Conservation (phyloP, 2,797 vertebrate species). For the Brachymystax lenok region DNA sequence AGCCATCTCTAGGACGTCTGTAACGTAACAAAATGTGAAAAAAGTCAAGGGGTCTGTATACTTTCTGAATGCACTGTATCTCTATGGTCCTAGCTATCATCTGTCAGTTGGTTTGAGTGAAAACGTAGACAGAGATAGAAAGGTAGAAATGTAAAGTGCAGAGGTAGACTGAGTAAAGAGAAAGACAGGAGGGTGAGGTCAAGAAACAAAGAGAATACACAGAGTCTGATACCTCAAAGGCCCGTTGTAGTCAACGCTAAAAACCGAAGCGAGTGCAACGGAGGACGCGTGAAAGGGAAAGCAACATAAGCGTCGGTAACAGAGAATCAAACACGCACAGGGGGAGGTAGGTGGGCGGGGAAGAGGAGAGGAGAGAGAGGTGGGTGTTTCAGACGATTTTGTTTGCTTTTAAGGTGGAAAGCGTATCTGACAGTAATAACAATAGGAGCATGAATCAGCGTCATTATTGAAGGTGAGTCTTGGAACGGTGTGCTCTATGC, state of each 20-base stretch:
- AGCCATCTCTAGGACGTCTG: too few relatives aligned
- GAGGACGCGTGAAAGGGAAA: not conserved
- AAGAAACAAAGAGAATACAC: too few relatives aligned
- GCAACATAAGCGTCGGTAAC: not conserved
- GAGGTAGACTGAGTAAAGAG: not conserved
- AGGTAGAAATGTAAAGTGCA: not conserved
- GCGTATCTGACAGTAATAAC: slow-evolving; percentile 8
- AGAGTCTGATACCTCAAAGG: too few relatives aligned
- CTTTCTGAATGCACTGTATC: not conserved
- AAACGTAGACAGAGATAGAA: too few relatives aligned
- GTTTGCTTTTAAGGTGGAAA: slow-evolving; percentile 13
- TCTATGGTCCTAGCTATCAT: not conserved
- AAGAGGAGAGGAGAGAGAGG: not conserved
- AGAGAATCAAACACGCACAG: too few relatives aligned
- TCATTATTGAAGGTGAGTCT: slow-evolving; percentile 10
- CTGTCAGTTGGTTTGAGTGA: not conserved
- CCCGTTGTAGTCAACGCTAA: too few relatives aligned
- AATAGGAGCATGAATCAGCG: slow-evolving; percentile 1
- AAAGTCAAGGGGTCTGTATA: too few relatives aligned
- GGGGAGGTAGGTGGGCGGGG: not conserved
- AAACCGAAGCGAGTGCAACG: too few relatives aligned
- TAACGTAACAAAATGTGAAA: too few relatives aligned
- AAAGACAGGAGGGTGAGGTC: slow-evolving; percentile 6
- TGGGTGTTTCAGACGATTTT: slow-evolving; percentile 6
- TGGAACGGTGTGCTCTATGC: not conserved